Conservation (phyloP, 1,140 invertebrate species). For the Riptortus pedestris region DNA sequence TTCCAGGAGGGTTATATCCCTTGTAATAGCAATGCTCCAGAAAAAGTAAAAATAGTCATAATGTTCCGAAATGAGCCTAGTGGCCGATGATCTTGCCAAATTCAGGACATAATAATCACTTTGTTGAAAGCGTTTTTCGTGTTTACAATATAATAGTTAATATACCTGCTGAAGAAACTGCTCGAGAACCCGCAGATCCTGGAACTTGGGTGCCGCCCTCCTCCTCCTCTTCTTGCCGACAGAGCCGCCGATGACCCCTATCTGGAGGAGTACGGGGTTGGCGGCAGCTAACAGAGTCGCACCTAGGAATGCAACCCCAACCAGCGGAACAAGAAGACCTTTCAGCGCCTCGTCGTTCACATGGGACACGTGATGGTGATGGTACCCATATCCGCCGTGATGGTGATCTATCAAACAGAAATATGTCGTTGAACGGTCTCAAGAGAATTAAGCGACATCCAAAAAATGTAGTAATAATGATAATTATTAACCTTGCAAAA, state of each 20-base stretch:
- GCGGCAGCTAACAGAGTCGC: constrained; percentile 63
- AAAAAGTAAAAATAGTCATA: too few species aligned
- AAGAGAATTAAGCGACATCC: background rate
- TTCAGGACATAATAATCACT: background rate
- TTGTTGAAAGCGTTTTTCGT: too few species aligned
- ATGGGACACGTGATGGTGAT: constrained; percentile 14
- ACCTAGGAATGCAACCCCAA: constrained; percentile 63
- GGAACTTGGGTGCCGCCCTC: constrained; percentile 2
- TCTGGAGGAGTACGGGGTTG: constrained; percentile 62
- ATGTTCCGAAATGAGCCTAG: too few species aligned
- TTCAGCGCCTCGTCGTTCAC: constrained; percentile 26
- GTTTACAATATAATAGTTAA: too few species aligned
- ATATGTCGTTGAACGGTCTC: background rate
- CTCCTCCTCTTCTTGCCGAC: constrained; percentile 34
- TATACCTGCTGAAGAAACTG: constrained; percentile 28
- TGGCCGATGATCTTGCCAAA: too few species aligned
- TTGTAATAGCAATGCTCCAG: too few species aligned
- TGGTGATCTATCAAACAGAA: too few species aligned
- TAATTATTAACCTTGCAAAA: too few species aligned
- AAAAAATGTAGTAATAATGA: too few species aligned
- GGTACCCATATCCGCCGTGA: constrained; percentile 10
- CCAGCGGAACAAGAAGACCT: constrained; percentile 55
- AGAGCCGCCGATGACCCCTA: constrained; percentile 50
- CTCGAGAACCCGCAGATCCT: constrained; percentile 26
- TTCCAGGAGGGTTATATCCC: too few species aligned